These are phyloP conservation scores for Argentina silus DNA, from an alignment of 2,797 vertebrate genomes.

Conservation along the genomic window DNA sequence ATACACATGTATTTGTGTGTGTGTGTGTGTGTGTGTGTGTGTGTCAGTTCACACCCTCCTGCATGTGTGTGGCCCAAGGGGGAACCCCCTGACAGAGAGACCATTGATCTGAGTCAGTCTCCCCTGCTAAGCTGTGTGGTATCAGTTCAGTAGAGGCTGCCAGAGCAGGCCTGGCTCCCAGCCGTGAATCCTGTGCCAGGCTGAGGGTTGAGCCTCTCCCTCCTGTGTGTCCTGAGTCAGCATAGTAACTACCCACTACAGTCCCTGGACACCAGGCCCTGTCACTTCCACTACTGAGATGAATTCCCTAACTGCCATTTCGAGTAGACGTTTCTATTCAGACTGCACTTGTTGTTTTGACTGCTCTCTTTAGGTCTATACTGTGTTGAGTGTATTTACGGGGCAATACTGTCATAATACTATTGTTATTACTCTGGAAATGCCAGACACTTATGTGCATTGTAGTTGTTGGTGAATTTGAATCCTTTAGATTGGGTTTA, in stretches of 20 bases:
- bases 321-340: too few relatives aligned
- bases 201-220: not conserved
- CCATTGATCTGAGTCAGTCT: constrained; percentile 38
- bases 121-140: constrained; percentile 12
- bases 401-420: too few relatives aligned
- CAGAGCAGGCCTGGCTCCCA: constrained; percentile 19
- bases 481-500: too few relatives aligned
- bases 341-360: too few relatives aligned
- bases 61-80: constrained; percentile 12
- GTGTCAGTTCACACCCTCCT: constrained; percentile 5
- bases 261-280: not conserved
- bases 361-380: too few relatives aligned
- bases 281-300: not conserved
- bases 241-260: not conserved
- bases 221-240: not conserved
- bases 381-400: too few relatives aligned
- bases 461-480: too few relatives aligned
- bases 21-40: constrained; percentile 6
- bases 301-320: not conserved
- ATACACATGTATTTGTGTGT: not conserved
- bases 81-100: constrained; percentile 24
- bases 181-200: constrained; percentile 13
- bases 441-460: too few relatives aligned
- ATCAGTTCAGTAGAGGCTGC: constrained; percentile 32
- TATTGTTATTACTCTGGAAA: too few relatives aligned